Evolutionary conservation across 1,140 invertebrate genomes (phyloP).

Genomic region (Drosophila mayri): DNA sequence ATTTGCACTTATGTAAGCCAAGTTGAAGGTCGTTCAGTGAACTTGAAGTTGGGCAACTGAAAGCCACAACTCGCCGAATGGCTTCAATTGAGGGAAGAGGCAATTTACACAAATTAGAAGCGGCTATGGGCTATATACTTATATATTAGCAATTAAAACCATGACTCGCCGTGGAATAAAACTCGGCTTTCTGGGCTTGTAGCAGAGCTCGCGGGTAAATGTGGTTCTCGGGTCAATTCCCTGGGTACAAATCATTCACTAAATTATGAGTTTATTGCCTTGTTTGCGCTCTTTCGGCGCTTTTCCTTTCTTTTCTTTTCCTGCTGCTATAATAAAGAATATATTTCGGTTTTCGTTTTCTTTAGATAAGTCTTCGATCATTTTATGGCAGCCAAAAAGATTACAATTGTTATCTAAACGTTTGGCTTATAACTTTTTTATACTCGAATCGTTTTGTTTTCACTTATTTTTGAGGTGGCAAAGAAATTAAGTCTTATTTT

Average conservation of each 20-base stretch:
- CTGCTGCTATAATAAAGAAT: slow-evolving; percentile 9
- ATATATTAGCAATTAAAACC: slow-evolving; percentile 13
- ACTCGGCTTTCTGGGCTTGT: not conserved
- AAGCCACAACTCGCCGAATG: not conserved
- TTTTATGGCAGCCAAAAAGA: slow-evolving; percentile 14
- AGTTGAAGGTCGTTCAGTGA: slow-evolving; percentile 71
- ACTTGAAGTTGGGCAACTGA: slow-evolving; percentile 21
- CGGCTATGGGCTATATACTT: slow-evolving; percentile 2
- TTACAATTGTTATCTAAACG: slow-evolving; percentile 23
- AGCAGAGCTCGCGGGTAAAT: not conserved
- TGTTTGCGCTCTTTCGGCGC: slow-evolving; percentile 10
- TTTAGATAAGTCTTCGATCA: slow-evolving; percentile 38
- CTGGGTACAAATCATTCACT: slow-evolving; percentile 7
- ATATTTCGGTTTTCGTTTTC: not conserved
- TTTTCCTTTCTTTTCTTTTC: not conserved
- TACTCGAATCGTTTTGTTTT: too few species aligned
- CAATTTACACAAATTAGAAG: slow-evolving; percentile 44
- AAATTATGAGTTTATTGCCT: slow-evolving; percentile 21
- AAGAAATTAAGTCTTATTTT: too few species aligned
- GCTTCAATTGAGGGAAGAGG: slow-evolving; percentile 10
- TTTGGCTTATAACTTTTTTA: not conserved
- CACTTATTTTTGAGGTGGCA: too few species aligned
- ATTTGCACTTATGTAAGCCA: slow-evolving; percentile 56
- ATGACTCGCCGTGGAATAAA: slow-evolving; percentile 29
- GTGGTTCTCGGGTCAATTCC: not conserved